These are phyloP conservation scores for Pedicia rivosa DNA, from an alignment of 2,888 invertebrate species.

Conservation along the genomic window DNA sequence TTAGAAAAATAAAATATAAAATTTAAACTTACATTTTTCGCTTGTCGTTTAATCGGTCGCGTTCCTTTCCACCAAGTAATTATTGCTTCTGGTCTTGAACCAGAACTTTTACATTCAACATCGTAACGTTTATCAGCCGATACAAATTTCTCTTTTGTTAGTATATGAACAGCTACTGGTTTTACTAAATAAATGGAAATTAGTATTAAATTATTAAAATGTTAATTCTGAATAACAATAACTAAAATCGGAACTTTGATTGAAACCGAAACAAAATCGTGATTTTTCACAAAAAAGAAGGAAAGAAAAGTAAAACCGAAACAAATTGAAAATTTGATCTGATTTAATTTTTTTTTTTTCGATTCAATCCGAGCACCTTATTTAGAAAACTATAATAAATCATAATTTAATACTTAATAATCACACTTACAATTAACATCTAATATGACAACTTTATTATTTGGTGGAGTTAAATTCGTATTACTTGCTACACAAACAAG, in stretches of 20 bases:
- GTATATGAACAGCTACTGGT: constrained; percentile 66
- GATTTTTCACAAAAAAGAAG: too few species aligned
- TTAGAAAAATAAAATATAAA: too few species aligned
- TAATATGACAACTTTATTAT: constrained; percentile 60
- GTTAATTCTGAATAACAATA: neutral
- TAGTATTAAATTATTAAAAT: constrained; percentile 1
- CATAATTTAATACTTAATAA: constrained; percentile 6
- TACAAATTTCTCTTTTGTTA: constrained; percentile 68
- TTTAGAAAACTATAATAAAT: too few species aligned
- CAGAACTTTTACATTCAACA: constrained; percentile 72
- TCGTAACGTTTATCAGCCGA: constrained; percentile 76
- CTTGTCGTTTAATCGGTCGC: constrained; percentile 59
- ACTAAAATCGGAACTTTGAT: too few species aligned
- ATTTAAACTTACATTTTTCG: constrained; percentile 57
- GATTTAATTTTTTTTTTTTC: too few species aligned
- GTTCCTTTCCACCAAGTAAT: constrained; percentile 86
- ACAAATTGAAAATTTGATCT: too few species aligned
- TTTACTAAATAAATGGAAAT: constrained; percentile 48
- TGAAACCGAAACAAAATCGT: too few species aligned
- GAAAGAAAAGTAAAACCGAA: too few species aligned
- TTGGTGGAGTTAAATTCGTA: constrained; percentile 65
- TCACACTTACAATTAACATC: constrained; percentile 70
- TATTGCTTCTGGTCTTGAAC: constrained; percentile 69
- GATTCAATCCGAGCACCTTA: too few species aligned
- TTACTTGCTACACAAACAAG: constrained; percentile 79